Evolutionary conservation across 2,888 invertebrate genomes (phyloP), one percentile per base, ranked within the genome.

Genomic region (Nemotelus pantherinus): DNA sequence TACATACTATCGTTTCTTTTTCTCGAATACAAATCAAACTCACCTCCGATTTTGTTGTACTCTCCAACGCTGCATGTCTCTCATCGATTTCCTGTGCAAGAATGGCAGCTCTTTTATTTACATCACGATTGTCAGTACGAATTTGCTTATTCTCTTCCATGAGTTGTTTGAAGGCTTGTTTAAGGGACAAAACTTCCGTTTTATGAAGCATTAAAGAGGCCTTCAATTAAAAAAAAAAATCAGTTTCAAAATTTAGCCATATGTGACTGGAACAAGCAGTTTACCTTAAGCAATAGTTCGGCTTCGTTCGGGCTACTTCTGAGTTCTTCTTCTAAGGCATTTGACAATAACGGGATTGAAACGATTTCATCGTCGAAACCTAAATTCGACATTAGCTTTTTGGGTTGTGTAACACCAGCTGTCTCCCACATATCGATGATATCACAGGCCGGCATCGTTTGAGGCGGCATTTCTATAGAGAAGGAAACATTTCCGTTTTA

Each of bases 61-160:
- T 91, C 85, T 97, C 97, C 84, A 96, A 89, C 78, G 93, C 91
- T 1, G 93, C 91, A 85, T 97, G 96, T 82, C 94, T 93, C 83
- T 97, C 97, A 85, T 98, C 97, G 2, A 96, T 94, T 86, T 97
- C 97, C 82, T 94, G 94, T 1, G 96, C 97, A 71, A 97, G 88
- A 76, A 95, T 85, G 0, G 92, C 90, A 0, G 95, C 94, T 81
- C 96, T 89, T 77, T 93, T 90, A 84, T 96, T 95, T 0, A 96
- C 95, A 84, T 95, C 95, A 41, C 90, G 88, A 39, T 96, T 91
- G 83, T 96, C 95, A 9, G 89, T 88, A 80, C 93, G 92, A 57
- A 97, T 87, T 85, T 96, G 96, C 81, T 94, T 93, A 76, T 95
- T 91, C 85, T 97, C 97, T 48, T 91, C 91, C 70, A 89, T 89